phyloP scores from a whole-genome alignment of 2,797 vertebrate genomes.

The Pantherophis alleghaniensis region DNA sequence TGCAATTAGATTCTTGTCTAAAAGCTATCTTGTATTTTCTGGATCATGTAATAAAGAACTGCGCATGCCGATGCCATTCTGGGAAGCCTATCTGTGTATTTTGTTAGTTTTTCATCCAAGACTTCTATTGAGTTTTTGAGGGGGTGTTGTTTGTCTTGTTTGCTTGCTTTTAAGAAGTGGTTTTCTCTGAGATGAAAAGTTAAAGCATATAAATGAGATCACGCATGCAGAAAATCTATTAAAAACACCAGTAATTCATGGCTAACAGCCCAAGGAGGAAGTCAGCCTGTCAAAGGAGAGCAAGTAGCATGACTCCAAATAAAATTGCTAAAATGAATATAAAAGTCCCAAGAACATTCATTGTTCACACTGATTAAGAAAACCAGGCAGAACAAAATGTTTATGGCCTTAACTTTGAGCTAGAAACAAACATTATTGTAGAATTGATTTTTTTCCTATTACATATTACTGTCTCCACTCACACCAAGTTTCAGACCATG shows the following conservation, averaged over 20 bases:
- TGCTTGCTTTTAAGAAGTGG: not conserved
- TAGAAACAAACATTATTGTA: constrained; percentile 1
- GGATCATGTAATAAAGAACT: not conserved
- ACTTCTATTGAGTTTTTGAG: not conserved
- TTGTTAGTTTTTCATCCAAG: constrained; percentile 1
- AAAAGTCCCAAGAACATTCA: not conserved
- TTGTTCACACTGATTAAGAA: constrained; percentile 3
- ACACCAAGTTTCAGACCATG: not conserved
- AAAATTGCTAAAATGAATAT: constrained; percentile 21
- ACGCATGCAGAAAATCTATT: not conserved
- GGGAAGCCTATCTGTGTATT: not conserved
- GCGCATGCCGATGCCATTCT: not conserved
- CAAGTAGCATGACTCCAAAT: constrained; percentile 19
- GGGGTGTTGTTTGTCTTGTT: not conserved
- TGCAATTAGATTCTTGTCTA: not conserved
- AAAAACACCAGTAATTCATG: constrained; percentile 31
- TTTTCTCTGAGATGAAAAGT: not conserved
- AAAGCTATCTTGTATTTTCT: not conserved
- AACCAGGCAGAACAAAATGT: constrained; percentile 7
- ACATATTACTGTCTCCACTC: not conserved
- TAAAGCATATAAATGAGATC: not conserved
- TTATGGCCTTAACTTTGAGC: not conserved
- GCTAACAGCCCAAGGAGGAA: constrained; percentile 10
- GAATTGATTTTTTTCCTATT: not conserved
- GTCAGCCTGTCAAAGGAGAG: constrained; percentile 12